Base-by-base conservation (phyloP, 2,888 invertebrate genomes). In the Ormia ochracea region DNA sequence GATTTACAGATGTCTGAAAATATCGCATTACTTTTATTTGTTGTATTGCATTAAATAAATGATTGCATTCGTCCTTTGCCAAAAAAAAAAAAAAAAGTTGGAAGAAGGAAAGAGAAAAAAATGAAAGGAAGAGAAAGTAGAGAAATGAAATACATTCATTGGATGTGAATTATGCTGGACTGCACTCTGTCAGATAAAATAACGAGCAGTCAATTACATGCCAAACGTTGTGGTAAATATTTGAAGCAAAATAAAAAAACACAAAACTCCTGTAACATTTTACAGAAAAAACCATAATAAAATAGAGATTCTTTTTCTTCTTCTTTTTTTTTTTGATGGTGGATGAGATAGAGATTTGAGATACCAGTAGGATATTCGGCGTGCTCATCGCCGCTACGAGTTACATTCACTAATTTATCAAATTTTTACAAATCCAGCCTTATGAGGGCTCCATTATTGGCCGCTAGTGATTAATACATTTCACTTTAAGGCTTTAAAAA, bases 141-240 rank as follows among this genome's bases (percentile, higher is more conserved):
- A n/a, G n/a, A n/a, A 56, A 48, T 45, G 19, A 56, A 48, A 36
- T 28, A 4, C 41, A 28, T 28, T 7, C 9, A 23, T 33, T 3
- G 14, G 26, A 43, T 17, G 36, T 38, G 54, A 21, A 36, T 52
- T 52, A 45, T 48, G 45, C n/a, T 48, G 31, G 12, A 63, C 56
- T 56, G 63, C 56, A 56, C 31, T 23, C 61, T 76, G 76, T 63
- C 63, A 63, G 33, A 69, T 48, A 63, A 63, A 58, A 63, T 63
- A 23, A 48, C 54, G 69, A 45, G 38, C 31, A 65, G 56, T 41
- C 41, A 50, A 58, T 50, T 77, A 61, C 23, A 76, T 36, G 69
- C 69, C 48, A 43, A 69, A 69, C 76, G 54, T 48, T 38, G 69
- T 56, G 12, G 59, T 61, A 63, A 61, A 76, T 54, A 54, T 41